phyloP scores from a whole-genome alignment of 1,140 invertebrate genomes.

The Asbolus verrucosus region DNA sequence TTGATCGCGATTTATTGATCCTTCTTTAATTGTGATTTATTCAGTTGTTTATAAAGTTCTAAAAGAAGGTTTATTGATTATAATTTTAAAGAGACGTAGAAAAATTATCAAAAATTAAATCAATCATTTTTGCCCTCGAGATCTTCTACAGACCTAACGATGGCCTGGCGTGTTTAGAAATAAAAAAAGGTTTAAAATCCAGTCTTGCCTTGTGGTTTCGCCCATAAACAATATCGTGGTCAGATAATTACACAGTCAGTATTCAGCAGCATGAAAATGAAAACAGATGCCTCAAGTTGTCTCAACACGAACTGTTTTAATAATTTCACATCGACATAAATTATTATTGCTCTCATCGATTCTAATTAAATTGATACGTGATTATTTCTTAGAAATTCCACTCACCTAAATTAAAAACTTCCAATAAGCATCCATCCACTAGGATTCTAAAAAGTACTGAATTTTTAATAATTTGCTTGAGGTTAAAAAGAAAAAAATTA shows the following conservation, averaged over 20 bases:
- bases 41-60: background rate
- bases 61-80: background rate
- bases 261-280: conserved; percentile 23
- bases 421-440: background rate
- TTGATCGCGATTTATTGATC: conserved; percentile 5
- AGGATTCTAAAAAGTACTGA: too few relatives aligned
- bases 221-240: conserved; percentile 17
- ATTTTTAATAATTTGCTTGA: too few relatives aligned
- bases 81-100: background rate
- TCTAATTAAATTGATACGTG: conserved; percentile 23
- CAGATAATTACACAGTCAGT: conserved; percentile 15
- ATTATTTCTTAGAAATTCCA: background rate
- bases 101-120: conserved; percentile 9
- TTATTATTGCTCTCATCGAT: conserved; percentile 16
- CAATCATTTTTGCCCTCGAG: background rate
- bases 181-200: conserved; percentile 13
- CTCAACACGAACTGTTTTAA: conserved; percentile 20
- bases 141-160: background rate
- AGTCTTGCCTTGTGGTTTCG: conserved; percentile 3
- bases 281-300: conserved; percentile 19
- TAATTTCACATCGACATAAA: conserved; percentile 15
- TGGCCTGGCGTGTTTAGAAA: background rate
- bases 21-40: background rate
- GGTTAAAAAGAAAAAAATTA: too few relatives aligned
- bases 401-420: background rate